These are phyloP conservation scores for Gnathonemus echidnorhynchus DNA, from an alignment of 2,113 vertebrate genomes.

Conservation along the genomic window DNA sequence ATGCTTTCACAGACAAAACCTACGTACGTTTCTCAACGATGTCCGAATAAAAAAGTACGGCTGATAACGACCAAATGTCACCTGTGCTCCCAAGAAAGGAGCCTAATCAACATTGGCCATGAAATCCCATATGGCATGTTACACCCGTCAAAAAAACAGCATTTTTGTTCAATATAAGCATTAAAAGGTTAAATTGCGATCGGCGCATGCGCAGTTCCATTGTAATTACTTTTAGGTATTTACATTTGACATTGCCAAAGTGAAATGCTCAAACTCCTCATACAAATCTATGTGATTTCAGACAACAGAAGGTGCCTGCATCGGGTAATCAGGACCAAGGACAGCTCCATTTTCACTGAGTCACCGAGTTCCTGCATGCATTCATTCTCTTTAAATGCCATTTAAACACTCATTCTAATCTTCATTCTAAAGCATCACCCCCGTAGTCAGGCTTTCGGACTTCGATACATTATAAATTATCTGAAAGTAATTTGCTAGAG, in stretches of 20 bases:
- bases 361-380: neutral
- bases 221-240: neutral
- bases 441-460: neutral
- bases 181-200: neutral
- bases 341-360: slow-evolving; percentile 39
- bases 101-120: neutral
- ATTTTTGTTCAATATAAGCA: neutral
- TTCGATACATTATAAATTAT: neutral
- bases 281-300: neutral
- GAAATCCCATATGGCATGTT: neutral
- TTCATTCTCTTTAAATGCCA: neutral
- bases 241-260: neutral
- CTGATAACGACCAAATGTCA: neutral
- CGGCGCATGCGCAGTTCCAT: neutral
- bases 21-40: neutral
- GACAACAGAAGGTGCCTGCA: neutral
- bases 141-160: neutral
- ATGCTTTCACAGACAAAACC: neutral
- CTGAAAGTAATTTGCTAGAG: neutral
- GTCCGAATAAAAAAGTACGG: neutral
- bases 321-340: slow-evolving; percentile 51
- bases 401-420: neutral
- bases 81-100: neutral
- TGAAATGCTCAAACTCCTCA: neutral
- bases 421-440: neutral